Percentiles rank a stretch among this genome's conserved stretches.
These are phyloP conservation scores for Carassius auratus DNA, from an alignment of 2,113 vertebrate species.

Conservation along the genomic window DNA sequence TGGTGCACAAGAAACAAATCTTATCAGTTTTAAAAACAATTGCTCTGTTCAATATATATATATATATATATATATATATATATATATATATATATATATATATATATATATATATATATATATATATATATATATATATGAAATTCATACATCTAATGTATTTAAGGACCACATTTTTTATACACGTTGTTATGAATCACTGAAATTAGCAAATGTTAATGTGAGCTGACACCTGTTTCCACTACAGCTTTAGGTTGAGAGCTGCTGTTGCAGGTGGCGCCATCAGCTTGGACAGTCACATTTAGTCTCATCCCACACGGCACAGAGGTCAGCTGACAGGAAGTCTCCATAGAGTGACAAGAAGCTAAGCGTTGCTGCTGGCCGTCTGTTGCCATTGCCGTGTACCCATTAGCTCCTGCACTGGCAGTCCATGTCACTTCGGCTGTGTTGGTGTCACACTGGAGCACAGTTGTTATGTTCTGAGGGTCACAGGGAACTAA, in stretches of 20 bases:
- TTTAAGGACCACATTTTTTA: not conserved
- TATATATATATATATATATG: too few species aligned
- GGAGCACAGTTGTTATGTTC: constrained; percentile 56
- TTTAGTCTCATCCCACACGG: constrained; percentile 70
- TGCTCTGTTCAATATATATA: not conserved
- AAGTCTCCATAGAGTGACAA: constrained; percentile 64
- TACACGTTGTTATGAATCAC: not conserved
- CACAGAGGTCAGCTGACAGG: constrained; percentile 68
- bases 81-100: too few species aligned
- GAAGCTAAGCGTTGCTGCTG: constrained; percentile 51
- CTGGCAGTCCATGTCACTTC: constrained; percentile 67
- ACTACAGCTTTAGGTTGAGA: constrained; percentile 47
- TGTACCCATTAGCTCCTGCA: constrained; percentile 60
- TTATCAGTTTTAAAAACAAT: not conserved
- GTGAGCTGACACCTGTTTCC: constrained; percentile 60
- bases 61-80: too few species aligned
- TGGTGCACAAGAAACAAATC: too few species aligned
- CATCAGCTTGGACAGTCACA: constrained; percentile 69
- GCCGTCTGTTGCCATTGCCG: constrained; percentile 50
- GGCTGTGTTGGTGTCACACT: constrained; percentile 64
- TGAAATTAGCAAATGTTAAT: not conserved
- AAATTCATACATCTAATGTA: not conserved
- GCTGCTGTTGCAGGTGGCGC: constrained; percentile 66
- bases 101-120: too few species aligned
- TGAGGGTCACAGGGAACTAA: constrained; percentile 71